These are phyloP conservation scores for Coregonus clupeaformis DNA, from an alignment of 2,113 vertebrate species.

Conservation along the genomic window DNA sequence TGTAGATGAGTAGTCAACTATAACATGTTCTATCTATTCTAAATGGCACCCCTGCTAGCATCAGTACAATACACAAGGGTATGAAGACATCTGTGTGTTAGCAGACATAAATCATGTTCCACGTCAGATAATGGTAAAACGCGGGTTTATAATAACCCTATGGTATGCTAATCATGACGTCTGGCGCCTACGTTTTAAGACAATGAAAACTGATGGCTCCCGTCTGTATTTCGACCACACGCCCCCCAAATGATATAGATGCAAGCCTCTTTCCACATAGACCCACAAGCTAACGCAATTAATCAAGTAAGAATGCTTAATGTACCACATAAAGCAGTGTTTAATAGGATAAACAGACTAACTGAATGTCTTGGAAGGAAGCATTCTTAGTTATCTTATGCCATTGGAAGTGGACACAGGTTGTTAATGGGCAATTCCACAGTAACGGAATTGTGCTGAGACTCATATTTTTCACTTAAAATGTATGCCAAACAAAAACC, in stretches of 20 bases:
- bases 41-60: neutral
- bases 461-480: too few species aligned
- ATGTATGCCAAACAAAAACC: too few species aligned
- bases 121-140: neutral
- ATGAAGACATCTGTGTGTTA: neutral
- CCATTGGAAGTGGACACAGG: neutral
- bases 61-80: neutral
- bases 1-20: too few species aligned
- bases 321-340: constrained; percentile 29
- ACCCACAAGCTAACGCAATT: constrained; percentile 45
- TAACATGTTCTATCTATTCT: too few species aligned
- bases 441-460: too few species aligned
- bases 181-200: neutral
- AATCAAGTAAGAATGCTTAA: constrained; percentile 36
- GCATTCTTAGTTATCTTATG: neutral
- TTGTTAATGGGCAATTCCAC: too few species aligned
- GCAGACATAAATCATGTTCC: neutral
- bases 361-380: neutral
- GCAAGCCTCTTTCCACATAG: constrained; percentile 36
- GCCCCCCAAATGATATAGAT: constrained; percentile 25
- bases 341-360: constrained; percentile 32
- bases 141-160: neutral
- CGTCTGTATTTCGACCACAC: neutral
- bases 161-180: neutral
- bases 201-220: neutral